Base-by-base conservation (phyloP, 2,797 vertebrate species). In the Sebastes nivosus region DNA sequence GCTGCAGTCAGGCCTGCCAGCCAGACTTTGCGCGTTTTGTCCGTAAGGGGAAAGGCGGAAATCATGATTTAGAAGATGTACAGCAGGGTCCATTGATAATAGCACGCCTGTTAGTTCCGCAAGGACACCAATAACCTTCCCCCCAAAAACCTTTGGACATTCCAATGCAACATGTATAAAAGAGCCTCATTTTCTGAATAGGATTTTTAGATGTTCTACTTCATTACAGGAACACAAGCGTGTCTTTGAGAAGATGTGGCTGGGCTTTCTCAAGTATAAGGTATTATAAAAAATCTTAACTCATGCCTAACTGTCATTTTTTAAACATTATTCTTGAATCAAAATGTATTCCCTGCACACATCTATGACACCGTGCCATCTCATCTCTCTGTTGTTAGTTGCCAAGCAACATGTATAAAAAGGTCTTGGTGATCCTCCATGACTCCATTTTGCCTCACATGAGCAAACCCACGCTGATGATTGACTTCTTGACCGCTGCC, bases 401-500 rank as follows among this genome's bases (percentile, higher is more conserved):
- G 75, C 97, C 98, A 6, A 86, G 91, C 75, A 95, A 91, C 86
- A 96, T 99, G 83, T 99, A 97, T 86, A 99, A 99, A 91, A 98
- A 97, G 88, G 94, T 99, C 52, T 91, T 99, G 81, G 95, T 99
- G 73, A 97, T 98, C 63, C 90, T 98, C 71, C 98, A 99, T 0
- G 97, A 99, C 34, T 95, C 96, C 71, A 96, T 99, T 77, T 89
- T 99, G 82, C 98, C 98, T 0, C 93, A 98, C 87, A 96, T 99
- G 97, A 97, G 96, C 1, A 97, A 98, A 79, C 97, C 98, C 38
- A 94, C 96, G 0, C 94, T 99, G 69, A 97, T 99, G 97, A 98
- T 98, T 0, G 99, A 99, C 92, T 99, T 99, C 88, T 86, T 99
- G 80, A 98, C 97, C 0, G 96, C 96, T 0, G 98, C 99, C 36